Evolutionary conservation across 2,797 vertebrate species (phyloP).

Genomic region (Parauchenoglanis ngamensis): DNA sequence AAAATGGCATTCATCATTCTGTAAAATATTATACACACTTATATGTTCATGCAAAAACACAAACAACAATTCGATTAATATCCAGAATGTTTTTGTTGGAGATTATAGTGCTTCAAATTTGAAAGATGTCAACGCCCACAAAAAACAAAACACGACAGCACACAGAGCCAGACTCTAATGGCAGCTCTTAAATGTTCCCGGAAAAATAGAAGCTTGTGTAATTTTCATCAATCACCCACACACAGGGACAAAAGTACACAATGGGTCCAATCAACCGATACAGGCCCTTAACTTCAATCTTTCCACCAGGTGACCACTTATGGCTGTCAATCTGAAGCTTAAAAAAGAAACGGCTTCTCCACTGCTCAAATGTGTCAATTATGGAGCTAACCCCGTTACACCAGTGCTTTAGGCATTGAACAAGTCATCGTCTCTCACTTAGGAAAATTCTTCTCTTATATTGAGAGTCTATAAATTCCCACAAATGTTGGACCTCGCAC

Average conservation of each 20-base stretch:
- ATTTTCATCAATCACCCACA: slow-evolving; percentile 75
- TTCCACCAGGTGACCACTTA: slow-evolving; percentile 68
- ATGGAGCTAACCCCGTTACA: slow-evolving; percentile 62
- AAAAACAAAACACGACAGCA: slow-evolving; percentile 45
- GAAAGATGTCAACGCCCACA: slow-evolving; percentile 19
- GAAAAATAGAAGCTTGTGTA: slow-evolving; percentile 73
- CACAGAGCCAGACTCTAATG: slow-evolving; percentile 42
- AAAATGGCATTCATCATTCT: not conserved
- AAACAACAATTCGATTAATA: slow-evolving; percentile 28
- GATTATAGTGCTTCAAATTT: slow-evolving; percentile 16
- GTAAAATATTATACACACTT: not conserved
- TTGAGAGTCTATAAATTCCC: not conserved
- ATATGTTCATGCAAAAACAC: not conserved
- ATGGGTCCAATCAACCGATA: slow-evolving; percentile 74
- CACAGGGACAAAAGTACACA: slow-evolving; percentile 68
- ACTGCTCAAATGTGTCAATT: slow-evolving; percentile 60
- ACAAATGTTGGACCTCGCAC: not conserved
- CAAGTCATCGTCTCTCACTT: slow-evolving; percentile 59
- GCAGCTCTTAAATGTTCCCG: slow-evolving; percentile 53
- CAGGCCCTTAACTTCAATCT: slow-evolving; percentile 60
- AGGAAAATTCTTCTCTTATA: slow-evolving; percentile 56
- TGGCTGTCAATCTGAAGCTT: slow-evolving; percentile 62
- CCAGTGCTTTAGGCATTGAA: slow-evolving; percentile 53
- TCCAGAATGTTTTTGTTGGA: not conserved
- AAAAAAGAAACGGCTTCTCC: slow-evolving; percentile 66